Conservation (phyloP, 2,113 vertebrate species). For the Zonotrichia leucophrys region DNA sequence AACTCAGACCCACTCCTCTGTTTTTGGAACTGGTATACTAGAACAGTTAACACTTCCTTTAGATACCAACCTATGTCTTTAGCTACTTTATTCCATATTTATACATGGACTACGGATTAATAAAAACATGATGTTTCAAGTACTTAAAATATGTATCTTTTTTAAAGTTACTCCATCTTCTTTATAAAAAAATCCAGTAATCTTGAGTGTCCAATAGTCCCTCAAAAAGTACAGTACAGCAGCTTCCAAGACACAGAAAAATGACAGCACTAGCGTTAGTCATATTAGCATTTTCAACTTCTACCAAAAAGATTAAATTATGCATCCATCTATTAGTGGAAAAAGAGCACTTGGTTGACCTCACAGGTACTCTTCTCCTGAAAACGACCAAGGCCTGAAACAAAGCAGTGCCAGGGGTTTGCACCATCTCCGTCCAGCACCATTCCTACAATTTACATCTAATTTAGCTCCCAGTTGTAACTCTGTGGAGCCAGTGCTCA, state of each 20-base stretch:
- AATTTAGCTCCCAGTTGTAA: background rate
- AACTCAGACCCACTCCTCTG: background rate
- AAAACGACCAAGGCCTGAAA: background rate
- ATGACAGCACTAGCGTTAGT: background rate
- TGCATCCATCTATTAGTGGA: background rate
- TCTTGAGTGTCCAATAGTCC: background rate
- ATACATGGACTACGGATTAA: background rate
- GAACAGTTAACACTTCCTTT: background rate
- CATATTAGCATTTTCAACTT: background rate
- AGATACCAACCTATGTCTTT: background rate
- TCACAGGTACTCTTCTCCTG: background rate
- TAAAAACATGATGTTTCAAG: background rate
- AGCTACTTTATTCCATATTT: background rate
- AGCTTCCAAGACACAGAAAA: background rate
- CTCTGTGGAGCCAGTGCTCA: accelerated
- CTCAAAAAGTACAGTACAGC: background rate
- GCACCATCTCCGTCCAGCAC: background rate
- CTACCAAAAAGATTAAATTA: background rate
- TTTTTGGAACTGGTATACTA: background rate
- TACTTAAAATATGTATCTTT: background rate
- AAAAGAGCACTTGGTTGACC: background rate
- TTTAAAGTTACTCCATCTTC: background rate
- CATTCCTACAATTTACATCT: background rate
- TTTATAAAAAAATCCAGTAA: background rate
- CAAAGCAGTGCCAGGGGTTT: accelerated